Evolutionary conservation across 2,113 vertebrate species (phyloP), one percentile per base, ranked within the genome.

Genomic region (Atlantisia rogersi): DNA sequence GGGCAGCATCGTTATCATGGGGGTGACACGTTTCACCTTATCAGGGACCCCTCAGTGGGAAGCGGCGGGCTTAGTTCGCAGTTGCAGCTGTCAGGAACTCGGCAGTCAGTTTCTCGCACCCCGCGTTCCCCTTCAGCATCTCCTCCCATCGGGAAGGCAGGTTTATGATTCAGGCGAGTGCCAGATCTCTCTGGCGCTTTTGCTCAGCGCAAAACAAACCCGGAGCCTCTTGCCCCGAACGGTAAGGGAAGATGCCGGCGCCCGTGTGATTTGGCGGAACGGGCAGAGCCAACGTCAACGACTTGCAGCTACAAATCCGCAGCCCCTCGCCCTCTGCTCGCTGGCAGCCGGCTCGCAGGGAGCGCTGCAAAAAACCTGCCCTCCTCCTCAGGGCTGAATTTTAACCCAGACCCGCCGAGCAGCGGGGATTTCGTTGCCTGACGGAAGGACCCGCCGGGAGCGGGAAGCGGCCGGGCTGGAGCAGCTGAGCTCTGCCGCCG

Each of bases 221-320:
- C 4, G 5, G 56, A 82, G 39, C 56, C 71, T 94, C 92, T 90
- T 86, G 70, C 70, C 16, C 75, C 26, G 12, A 44, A 86, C 88
- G 44, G 59, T 50, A 21, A 42, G 50, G 56, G 31, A 88, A 79
- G 25, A 15, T 8, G 20, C 10, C 16, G 42, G 7, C 7, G 65
- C 52, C 81, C 24, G 46, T 50, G 71, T 55, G n/a, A 42, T 90
- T 94, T 71, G 58, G 35, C 6, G 67, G 74, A 68, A 85, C 63
- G 42, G 76, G 55, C 94, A 92, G 91, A 97, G 92, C 71, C n/a
- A 15, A 77, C 75, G 46, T 18, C 93, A 96, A 97, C 20, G 65
- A 95, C 87, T 97, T 89, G 82, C 89, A 65, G 85, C 90, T 94
- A 75, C 84, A 96, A 88, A 92, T 77, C 76, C 78, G 35, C 97